A percentile compares a stretch with the other conserved stretches of the same genome.
Evolutionary conservation across 2,888 invertebrate genomes (phyloP).

Genomic region (Scrobipalpa atriplicella): DNA sequence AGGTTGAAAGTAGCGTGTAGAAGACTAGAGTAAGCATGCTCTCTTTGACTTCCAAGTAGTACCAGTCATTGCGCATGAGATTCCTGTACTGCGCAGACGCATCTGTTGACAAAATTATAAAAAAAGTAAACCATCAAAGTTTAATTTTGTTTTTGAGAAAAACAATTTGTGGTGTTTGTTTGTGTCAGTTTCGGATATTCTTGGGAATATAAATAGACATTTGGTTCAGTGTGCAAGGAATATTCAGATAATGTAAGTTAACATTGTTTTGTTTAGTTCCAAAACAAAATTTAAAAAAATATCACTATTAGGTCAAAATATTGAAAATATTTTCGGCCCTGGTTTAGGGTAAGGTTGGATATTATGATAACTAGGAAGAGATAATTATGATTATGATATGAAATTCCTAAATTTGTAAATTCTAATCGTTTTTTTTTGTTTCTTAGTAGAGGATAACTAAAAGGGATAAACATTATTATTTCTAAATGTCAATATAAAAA

Average conservation of each 20-base stretch:
- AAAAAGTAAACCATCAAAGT: conserved; percentile 3
- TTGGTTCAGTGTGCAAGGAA: conserved; percentile 10
- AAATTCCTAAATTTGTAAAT: too few relatives aligned
- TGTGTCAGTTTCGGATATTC: conserved; percentile 27
- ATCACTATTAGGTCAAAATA: too few relatives aligned
- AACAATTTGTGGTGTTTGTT: conserved; percentile 7
- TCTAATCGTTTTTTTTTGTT: too few relatives aligned
- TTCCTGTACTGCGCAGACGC: conserved; percentile 23
- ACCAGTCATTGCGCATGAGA: conserved; percentile 23
- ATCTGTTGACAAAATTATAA: conserved; percentile 14
- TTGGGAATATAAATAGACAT: neutral
- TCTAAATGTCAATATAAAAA: too few relatives aligned
- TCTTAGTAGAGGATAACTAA: too few relatives aligned
- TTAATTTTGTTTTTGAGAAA: conserved; percentile 17
- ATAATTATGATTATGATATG: too few relatives aligned
- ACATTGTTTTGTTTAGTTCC: neutral
- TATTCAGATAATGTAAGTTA: conserved; percentile 27
- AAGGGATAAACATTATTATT: too few relatives aligned
- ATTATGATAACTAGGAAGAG: too few relatives aligned
- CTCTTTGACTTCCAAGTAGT: conserved; percentile 15
- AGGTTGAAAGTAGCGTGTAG: conserved; percentile 3
- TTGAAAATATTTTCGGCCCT: too few relatives aligned
- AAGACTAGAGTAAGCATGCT: conserved; percentile 10
- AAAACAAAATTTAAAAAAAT: too few relatives aligned
- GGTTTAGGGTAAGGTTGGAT: too few relatives aligned